Conservation (phyloP, 2,797 vertebrate species). For the Orestias chungarensis region DNA sequence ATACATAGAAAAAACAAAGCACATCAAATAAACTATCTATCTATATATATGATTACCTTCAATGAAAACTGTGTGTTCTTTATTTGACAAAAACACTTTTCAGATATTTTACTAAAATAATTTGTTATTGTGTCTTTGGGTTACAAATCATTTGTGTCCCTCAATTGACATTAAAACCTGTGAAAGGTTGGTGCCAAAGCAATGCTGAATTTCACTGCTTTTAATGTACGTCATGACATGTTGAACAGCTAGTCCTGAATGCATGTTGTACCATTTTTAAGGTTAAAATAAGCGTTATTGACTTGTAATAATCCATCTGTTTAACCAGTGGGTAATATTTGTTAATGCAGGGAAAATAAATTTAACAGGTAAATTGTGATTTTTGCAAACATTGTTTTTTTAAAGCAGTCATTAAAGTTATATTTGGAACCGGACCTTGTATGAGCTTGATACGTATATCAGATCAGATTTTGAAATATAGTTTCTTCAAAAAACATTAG, state of each 20-base stretch:
- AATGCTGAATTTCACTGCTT: not conserved
- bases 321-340: not conserved
- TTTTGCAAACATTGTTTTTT: not conserved
- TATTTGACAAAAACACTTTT: no score
- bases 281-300: not conserved
- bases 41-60: no score
- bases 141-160: not conserved
- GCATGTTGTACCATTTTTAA: not conserved
- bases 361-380: no score
- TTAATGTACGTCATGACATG: not conserved
- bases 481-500: not conserved
- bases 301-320: not conserved
- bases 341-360: no score
- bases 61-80: no score
- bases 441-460: not conserved
- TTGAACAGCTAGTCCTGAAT: not conserved
- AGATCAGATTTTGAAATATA: not conserved
- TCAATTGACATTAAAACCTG: not conserved
- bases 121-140: not conserved
- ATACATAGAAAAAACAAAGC: no score
- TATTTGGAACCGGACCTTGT: not conserved
- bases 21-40: no score
- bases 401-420: not conserved
- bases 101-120: no score
- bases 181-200: not conserved